A percentile compares a stretch with the other conserved stretches of the same genome.
Evolutionary conservation across 2,888 invertebrate species (phyloP).

Genomic region (Pteria penguin): DNA sequence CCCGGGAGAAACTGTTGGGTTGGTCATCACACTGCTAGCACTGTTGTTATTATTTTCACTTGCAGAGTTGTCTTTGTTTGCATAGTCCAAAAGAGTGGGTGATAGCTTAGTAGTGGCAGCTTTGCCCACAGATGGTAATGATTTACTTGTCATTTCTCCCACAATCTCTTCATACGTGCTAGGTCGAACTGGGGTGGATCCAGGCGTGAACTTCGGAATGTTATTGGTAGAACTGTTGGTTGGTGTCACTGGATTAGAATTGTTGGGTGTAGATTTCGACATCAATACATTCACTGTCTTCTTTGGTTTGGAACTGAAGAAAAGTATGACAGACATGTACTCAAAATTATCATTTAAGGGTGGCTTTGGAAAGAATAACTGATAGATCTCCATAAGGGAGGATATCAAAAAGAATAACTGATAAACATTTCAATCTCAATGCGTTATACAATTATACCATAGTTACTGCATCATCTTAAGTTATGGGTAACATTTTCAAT

Average conservation of each 20-base stretch:
- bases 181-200: constrained; percentile 23
- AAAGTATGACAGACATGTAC: constrained; percentile 1
- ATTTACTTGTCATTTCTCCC: constrained; percentile 3
- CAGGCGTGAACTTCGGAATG: constrained; percentile 39
- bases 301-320: constrained; percentile 64
- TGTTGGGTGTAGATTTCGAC: constrained; percentile 38
- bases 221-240: constrained; percentile 3
- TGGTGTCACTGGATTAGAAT: constrained; percentile 16
- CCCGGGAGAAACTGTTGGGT: constrained; percentile 7
- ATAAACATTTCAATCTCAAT: no score
- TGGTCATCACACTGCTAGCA: background rate
- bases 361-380: no score
- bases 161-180: constrained; percentile 20
- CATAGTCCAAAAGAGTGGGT: constrained; percentile 54
- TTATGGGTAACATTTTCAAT: no score
- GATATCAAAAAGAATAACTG: no score
- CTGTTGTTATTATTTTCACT: constrained; percentile 7
- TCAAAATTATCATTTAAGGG: no score
- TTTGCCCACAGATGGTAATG: constrained; percentile 26
- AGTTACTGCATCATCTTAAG: no score
- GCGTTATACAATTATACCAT: no score
- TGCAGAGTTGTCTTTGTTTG: constrained; percentile 29
- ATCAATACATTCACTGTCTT: constrained; percentile 53
- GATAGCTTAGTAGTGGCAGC: constrained; percentile 31
- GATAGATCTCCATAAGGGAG: no score